Evolutionary conservation across 2,113 vertebrate genomes (phyloP), one percentile per base, ranked within the genome.

Genomic region (Aspidoscelis tigris): DNA sequence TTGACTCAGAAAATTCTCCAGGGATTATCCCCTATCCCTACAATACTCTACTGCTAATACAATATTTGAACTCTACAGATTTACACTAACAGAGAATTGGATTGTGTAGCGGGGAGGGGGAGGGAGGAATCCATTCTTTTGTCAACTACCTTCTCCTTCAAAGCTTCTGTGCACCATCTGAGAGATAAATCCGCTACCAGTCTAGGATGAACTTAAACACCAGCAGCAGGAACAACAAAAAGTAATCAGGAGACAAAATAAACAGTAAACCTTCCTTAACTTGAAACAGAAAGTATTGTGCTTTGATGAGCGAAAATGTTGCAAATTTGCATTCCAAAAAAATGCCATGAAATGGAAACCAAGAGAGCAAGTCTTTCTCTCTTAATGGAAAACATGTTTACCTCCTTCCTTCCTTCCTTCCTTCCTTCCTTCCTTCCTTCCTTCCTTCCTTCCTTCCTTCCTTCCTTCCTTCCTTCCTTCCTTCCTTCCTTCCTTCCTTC

Each of bases 1-100:
- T 85, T 85, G 83, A 80, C 83, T 85, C 83, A 85, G 83, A 85
- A 85, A 80, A 85, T 85, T 85, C 83, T 80, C 83, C 66, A 85
- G 83, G 83, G 83, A 85, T 85, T 85, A 85, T 85, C 83, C 77
- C 70, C 83, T 80, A 80, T 85, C 70, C 83, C 77, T 85, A 85
- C 83, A 80, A 85, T 85, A 85, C 83, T 80, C 70, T 74, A 47
- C 83, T 74, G 83, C 83, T 85, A 85, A 85, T 85, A 85, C 83
- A 85, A 85, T 85, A 85, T 85, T 85, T 85, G 83, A 85, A 85
- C 77, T 85, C 83, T 66, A 80, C 55, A 85, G 83, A 85, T 85
- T 74, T 85, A 85, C 77, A 85, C 77, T 85, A 85, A 85, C 77
- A 53, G 83, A 85, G 70, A 85, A 85, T 85, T 85, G 78, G 83